Base-by-base conservation (phyloP, 1,140 invertebrate genomes). In the Sitobion miscanthi region DNA sequence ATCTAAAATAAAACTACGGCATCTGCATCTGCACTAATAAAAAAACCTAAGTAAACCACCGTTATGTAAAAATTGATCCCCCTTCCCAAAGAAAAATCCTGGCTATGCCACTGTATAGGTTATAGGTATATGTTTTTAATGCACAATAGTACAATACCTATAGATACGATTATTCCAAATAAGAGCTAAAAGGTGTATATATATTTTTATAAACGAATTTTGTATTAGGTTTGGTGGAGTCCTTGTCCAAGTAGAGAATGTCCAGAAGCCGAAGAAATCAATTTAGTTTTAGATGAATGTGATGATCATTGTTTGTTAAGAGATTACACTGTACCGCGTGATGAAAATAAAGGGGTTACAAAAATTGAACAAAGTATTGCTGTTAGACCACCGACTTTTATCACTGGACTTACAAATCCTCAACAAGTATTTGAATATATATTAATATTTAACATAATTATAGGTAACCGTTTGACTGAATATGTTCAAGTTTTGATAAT, bases 241-340 rank as follows among this genome's bases (percentile, higher is more conserved):
- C 97, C 97, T 0, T 97, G 97, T 94, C 96, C 97, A 0, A 97
- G 96, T 94, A 95, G 97, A 90, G 97, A 97, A 95, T 97, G 97
- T 95, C 97, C 97, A 7, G 97, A 97, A 94, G 96, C 97, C 93
- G 96, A 97, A 94, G 96, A 97, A 94, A 95, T 97, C n/a, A 96
- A 97, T 94, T 96, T 97, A 94, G 96, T 97, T 14, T 95, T 97
- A 57, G 96, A 97, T 94, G 96, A 96, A 94, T 97, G 97, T 94
- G 95, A 96, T 4, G 96, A 97, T 95, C 96, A 97, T 95, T 97
- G 97, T 94, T 94, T 96, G 91, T 94, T 97, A 90, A 96, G 91
- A 93, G 91, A 93, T 52, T 42, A 85, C 38, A 93, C 82, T 86
- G 35, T 93, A 93, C 91, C 91, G 6, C 77, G 38, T 1, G 91